Base-by-base conservation (phyloP, 1,140 invertebrate species). In the Sarcophaga peregrina region DNA sequence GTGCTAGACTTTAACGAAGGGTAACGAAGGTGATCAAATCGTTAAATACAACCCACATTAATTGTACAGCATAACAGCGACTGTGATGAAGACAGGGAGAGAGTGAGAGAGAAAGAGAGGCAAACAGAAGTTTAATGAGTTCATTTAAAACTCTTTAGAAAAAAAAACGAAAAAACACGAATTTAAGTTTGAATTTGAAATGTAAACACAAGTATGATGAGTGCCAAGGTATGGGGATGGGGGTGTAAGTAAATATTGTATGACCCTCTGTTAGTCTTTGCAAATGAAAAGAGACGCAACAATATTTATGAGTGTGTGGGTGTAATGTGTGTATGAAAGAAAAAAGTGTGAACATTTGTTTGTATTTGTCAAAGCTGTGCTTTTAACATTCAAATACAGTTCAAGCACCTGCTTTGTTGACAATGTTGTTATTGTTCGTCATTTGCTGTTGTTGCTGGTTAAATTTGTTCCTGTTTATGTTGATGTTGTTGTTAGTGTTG, bases 401-500 rank as follows among this genome's bases (percentile, higher is more conserved):
- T 78, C 75, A 78, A 78, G 75, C 75, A 78, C 75, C 47, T 25
- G 75, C 48, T 78, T 78, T 78, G 75, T 78, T 78, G 75, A 50
- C 75, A 78, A 20, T 25, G 75, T 50, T 78, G 47, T 50, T 25
- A 6, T 50, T 78, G 75, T 20, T 78, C 47, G 25, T n/a, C 9
- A 13, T 20, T 68, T 20, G 6, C 8, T 68, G 25, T 37, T 68
- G 7, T 20, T 68, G 20, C n/a, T 20, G 17, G 17, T 25, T 68
- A 8, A 37, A 37, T 1, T n/a, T 58, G 13, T 58, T n/a, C 45
- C 45, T 76, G 74, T 76, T 37, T 76, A n/a, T 76, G 45, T 76
- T 76, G 45, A 2, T 68, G 7, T 20, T 68, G 20, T 10, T 20
- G 17, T 25, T 68, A 0, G 1, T 37, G 25, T 6, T 58, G 13